Percentiles rank a stretch among this genome's conserved stretches.
Evolutionary conservation across 2,113 vertebrate genomes (phyloP).

Genomic region (Mustelus asterias): DNA sequence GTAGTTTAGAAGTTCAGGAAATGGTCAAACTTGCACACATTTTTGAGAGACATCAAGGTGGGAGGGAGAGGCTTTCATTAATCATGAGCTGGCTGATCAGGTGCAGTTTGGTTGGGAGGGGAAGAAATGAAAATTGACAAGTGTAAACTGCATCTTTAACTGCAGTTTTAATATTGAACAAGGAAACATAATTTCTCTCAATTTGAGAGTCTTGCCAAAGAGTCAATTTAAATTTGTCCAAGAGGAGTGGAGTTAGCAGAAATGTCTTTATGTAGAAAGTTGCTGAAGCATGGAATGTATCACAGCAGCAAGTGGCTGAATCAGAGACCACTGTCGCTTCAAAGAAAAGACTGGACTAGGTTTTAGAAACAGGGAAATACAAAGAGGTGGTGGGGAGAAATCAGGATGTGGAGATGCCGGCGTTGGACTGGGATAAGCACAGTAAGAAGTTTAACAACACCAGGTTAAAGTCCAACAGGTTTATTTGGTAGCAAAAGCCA

Average conservation of each 20-base stretch:
- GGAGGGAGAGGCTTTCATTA: background rate
- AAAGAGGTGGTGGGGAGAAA: background rate
- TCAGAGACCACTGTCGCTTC: background rate
- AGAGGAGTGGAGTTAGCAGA: too few relatives aligned
- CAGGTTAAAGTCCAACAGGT: too few relatives aligned
- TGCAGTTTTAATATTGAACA: background rate
- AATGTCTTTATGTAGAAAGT: background rate
- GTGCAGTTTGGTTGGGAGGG: too few relatives aligned
- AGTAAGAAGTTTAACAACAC: too few relatives aligned
- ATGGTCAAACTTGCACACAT: background rate
- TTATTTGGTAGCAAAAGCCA: too few relatives aligned
- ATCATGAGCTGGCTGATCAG: background rate
- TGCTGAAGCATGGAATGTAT: background rate
- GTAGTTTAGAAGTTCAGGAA: background rate
- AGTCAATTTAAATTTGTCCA: background rate
- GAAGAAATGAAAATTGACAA: background rate
- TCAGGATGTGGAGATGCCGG: too few relatives aligned
- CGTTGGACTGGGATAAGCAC: too few relatives aligned
- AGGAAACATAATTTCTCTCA: background rate
- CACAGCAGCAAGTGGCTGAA: background rate
- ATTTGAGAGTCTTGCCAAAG: too few relatives aligned
- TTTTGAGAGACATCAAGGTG: background rate
- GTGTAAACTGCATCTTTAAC: background rate
- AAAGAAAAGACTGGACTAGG: background rate
- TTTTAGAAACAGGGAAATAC: background rate